phyloP scores from a whole-genome alignment of 2,888 invertebrate species.

The Synergus japonicus region DNA sequence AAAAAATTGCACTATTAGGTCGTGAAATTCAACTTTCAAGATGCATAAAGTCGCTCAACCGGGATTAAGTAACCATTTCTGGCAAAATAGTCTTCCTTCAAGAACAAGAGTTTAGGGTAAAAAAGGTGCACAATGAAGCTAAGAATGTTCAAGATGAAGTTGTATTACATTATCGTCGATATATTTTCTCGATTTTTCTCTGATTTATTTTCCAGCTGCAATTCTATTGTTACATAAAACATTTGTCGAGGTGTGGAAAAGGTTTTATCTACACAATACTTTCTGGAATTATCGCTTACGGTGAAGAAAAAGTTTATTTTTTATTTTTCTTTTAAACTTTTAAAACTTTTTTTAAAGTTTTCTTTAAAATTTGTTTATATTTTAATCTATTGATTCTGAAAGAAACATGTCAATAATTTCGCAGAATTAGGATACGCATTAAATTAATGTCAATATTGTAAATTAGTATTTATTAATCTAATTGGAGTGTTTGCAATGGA shows the following conservation, averaged over 20 bases:
- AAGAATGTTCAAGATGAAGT: not conserved
- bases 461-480: not conserved
- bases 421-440: not conserved
- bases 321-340: no score
- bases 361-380: no score
- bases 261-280: no score
- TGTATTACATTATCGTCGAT: not conserved
- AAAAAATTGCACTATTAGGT: conserved; percentile 30
- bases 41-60: conserved; percentile 14
- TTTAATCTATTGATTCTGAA: no score
- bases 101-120: not conserved
- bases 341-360: no score
- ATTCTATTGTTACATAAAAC: no score
- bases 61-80: not conserved
- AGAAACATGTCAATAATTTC: not conserved
- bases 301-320: no score
- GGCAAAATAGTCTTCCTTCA: no score
- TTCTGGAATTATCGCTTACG: no score
- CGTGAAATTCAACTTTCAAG: conserved; percentile 4
- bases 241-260: no score
- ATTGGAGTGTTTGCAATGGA: not conserved
- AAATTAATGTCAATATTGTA: not conserved
- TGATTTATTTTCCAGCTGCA: no score
- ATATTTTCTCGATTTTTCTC: not conserved
- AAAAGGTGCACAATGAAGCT: not conserved